Base-by-base conservation (phyloP, 2,888 invertebrate species). In the Lochmaea crataegi region DNA sequence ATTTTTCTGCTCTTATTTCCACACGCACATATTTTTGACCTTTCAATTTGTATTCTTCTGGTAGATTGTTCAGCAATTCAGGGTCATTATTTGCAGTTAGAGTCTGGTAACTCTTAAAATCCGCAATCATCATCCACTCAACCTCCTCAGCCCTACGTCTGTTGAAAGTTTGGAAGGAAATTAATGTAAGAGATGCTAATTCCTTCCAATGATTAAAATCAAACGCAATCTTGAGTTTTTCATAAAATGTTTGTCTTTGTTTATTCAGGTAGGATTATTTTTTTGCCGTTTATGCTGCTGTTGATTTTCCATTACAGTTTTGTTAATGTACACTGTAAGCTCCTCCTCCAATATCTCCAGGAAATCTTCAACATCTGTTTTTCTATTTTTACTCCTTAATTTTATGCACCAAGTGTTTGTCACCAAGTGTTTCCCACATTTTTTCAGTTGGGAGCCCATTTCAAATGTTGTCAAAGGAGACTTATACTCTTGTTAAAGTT, bases 361-460 rank as follows among this genome's bases (percentile, higher is more conserved):
- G 18, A 76, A 76, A 57, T 76, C 63, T 22, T 75, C 63, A 41
- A 70, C 66, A 26, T 66, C 60, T 12, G 14, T 16, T 74, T 72
- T 61, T 66, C 14, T 57, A 26, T 14, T 22, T 41, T 70, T 26
- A 45, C 77, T 57, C 45, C 76, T 18, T 26, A 73, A 73, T 68
- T 79, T 78, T 4, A 78, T 76, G 26, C 68, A 76, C 12, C n/a
- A n/a, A n/a, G n/a, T n/a, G n/a, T 67, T 57, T 42, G 53, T 71
- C 2, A 74, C 32, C 2, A 74, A 57, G 48, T 65, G 51, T 18
- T 71, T 68, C 11, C 71, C 74, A 58, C 78, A 60, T 73, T 78
- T 71, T 60, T 77, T 78, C 2, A 79, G 65, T 16, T 72, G 60
- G 4, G 79, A 77, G 6, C 78, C 78, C 14, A 80, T 67, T 14